Base-by-base conservation (phyloP, 2,888 invertebrate species). In the Falcaria lacertinaria region DNA sequence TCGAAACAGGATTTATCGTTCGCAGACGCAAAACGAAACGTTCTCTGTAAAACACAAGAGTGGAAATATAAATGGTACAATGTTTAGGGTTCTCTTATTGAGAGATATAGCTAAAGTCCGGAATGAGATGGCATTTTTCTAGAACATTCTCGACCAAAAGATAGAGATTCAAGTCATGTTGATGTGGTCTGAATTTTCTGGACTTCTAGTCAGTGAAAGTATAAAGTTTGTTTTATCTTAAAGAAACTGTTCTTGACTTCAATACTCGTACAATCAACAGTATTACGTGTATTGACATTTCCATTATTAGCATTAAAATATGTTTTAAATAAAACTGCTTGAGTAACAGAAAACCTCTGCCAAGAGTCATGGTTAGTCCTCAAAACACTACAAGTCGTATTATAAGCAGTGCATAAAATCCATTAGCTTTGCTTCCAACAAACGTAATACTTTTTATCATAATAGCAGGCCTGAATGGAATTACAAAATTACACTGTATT, bases 1-100 rank as follows among this genome's bases (percentile, higher is more conserved):
- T 74, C 76, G 78, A 83, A 28, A 84, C 84, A 77, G 83, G 85
- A 86, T 85, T 83, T 83, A 84, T 82, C 64, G 73, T 54, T 63
- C 65, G 64, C 65, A 52, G 57, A 44, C 43, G 44, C 15, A 51
- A 62, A 51, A 47, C 57, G 55, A 52, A 50, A 54, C 43, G 40
- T 43, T 38, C 50, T 56, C 53, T 44, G 48, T 50, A 44, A 38
- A 48, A 47, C 48, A 49, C 48, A 50, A 52, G 61, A 53, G 52
- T 52, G 54, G 34, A 43, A 52, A 54, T 48, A 11, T 48, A 50
- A 15, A 37, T 37, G 17, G 33, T 28, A 28, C 8, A 28, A 22
- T 22, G 22, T n/a, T 22, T 22, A 28, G 28, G 28, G 11, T 28
- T 28, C 11, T 11, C 11, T 11, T 28, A 28, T 28, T 28, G 11